Conservation (phyloP, 1,140 invertebrate species). For the Anoplophora glabripennis region DNA sequence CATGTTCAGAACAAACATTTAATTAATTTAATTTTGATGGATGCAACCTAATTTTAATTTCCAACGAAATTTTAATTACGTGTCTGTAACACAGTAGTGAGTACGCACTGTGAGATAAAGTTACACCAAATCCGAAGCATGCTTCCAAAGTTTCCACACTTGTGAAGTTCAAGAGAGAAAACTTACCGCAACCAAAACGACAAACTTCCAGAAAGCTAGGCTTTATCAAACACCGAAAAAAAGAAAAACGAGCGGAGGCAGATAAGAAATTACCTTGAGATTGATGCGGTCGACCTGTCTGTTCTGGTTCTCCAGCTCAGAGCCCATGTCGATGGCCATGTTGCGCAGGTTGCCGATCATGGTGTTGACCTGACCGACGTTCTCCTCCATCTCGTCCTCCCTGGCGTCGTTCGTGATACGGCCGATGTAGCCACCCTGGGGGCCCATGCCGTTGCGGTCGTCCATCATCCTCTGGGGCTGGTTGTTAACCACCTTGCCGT, state of each 20-base stretch:
- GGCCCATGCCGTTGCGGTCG: conserved; percentile 87
- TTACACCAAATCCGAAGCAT: conserved; percentile 16
- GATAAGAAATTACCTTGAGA: conserved; percentile 74
- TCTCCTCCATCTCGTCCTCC: conserved; percentile 89
- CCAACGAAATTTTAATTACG: too few species aligned
- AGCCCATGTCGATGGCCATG: conserved; percentile 99
- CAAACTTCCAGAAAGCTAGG: too few species aligned
- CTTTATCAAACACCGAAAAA: conserved; percentile 1
- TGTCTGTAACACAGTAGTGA: too few species aligned
- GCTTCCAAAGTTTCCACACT: too few species aligned
- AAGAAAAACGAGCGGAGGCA: conserved; percentile 4
- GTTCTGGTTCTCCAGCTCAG: conserved; percentile 96
- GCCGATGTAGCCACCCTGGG: conserved; percentile 89
- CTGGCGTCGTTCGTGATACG: conserved; percentile 88
- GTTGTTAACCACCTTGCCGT: conserved; percentile 96
- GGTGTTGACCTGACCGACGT: conserved; percentile 86
- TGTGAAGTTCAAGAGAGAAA: too few species aligned
- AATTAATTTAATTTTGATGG: too few species aligned
- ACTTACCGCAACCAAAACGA: too few species aligned
- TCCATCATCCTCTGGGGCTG: conserved; percentile 96
- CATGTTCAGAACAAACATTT: too few species aligned
- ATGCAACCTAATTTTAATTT: too few species aligned
- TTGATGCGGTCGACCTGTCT: conserved; percentile 95
- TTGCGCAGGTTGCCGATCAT: conserved; percentile 99
- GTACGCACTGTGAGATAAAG: too few species aligned